These are phyloP conservation scores for Euclidia mi DNA, from an alignment of 2,888 invertebrate species.

Conservation along the genomic window DNA sequence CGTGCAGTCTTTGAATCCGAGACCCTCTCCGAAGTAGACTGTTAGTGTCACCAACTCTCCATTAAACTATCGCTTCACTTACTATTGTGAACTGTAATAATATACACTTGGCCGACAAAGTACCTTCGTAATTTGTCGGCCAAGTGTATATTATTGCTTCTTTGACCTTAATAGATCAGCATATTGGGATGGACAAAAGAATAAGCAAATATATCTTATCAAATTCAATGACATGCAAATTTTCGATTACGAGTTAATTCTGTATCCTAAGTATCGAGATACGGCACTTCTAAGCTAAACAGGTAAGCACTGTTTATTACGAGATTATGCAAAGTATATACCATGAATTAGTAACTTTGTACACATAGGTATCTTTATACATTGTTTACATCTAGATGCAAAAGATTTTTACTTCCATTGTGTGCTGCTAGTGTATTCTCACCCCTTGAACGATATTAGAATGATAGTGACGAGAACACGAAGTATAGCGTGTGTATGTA, in stretches of 20 bases:
- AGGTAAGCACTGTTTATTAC: neutral
- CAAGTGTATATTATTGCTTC: too few relatives aligned
- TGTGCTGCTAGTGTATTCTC: conserved; percentile 35
- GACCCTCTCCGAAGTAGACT: too few relatives aligned
- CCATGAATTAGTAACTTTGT: conserved; percentile 11
- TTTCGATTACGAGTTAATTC: neutral
- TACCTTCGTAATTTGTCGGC: too few relatives aligned
- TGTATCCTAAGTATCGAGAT: neutral
- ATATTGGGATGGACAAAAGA: neutral
- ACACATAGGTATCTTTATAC: conserved; percentile 36
- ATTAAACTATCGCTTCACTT: too few relatives aligned
- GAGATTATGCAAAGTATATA: neutral
- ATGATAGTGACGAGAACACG: conserved; percentile 34
- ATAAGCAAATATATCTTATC: neutral
- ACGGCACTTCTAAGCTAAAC: neutral
- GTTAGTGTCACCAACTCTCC: too few relatives aligned
- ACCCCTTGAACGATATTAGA: conserved; percentile 50
- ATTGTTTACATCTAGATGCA: conserved; percentile 53
- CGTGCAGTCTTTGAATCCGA: too few relatives aligned
- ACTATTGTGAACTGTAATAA: too few relatives aligned
- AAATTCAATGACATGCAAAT: too few relatives aligned
- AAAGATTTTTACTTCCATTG: conserved; percentile 46
- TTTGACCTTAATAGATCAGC: too few relatives aligned
- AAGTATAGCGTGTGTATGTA: conserved; percentile 21
- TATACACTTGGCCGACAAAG: too few relatives aligned